Base-by-base conservation (phyloP, 2,113 vertebrate genomes). In the Cyrtonyx montezumae region DNA sequence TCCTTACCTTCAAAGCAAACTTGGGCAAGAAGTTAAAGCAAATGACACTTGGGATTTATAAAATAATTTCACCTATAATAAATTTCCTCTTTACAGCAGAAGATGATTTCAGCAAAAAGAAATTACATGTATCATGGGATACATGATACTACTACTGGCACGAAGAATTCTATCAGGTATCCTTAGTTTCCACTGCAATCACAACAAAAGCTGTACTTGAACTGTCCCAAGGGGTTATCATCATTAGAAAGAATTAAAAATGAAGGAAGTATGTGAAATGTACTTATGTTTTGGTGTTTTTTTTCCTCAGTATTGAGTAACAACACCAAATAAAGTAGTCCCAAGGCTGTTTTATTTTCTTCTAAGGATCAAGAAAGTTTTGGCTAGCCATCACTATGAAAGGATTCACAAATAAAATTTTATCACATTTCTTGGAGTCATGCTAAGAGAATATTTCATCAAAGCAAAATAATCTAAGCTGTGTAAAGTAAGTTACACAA, bases 1-100 rank as follows among this genome's bases (percentile, higher is more conserved):
- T 22, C 13, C 56, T 87, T 88, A 84, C 78, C 91, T 89, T 89
- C 67, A 76, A 95, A 93, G 87, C 87, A 96, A 81, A 82, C 73
- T 61, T 84, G 78, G 37, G 36, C 65, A 84, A 79, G 93, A 70
- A 94, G 78, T 78, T 79, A 95, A 84, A 13, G 42, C 58, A 84
- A 87, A 95, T 81, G 58, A 84, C 77, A 82, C 40, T 46, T 42
- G 40, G 91, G 78, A 94, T 92, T 92, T 92, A 95, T 89, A 48
- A 95, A 92, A 94, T 94, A 84, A 95, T 92, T 87, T 94, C 67
- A 73, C 48, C 67, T 82, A 61, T 70, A 93, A 88, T 84, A 84
- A 91, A 89, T 92, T 40, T 84, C 13, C 23, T 87, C 81, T 92
- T 40, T 82, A 58, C 8, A 42, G 75, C 69, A 77, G 37, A 65